Percentiles rank a stretch among this genome's conserved stretches.
Conservation (phyloP, 2,797 vertebrate genomes). For the Pseudochirops corinnae region DNA sequence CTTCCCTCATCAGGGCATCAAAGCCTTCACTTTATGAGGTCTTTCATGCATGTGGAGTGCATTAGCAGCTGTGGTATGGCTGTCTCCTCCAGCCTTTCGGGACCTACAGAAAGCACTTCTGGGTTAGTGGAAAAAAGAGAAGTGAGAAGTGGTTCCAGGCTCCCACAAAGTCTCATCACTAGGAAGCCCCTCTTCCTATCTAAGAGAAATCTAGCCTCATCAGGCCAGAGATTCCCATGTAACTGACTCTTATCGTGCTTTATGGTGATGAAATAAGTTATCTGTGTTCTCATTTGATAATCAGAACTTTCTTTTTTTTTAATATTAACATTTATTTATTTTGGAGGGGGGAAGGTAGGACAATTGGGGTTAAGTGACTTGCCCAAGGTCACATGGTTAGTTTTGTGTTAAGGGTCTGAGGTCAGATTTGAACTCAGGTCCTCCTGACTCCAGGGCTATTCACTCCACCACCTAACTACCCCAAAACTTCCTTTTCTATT, state of each 20-base stretch:
- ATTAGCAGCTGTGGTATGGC: neutral
- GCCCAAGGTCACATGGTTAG: no score
- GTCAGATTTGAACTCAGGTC: no score
- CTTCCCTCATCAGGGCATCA: accelerated
- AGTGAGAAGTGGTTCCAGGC: accelerated
- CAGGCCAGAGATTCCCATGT: neutral
- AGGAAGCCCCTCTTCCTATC: neutral
- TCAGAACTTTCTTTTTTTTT: neutral
- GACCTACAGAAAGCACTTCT: neutral
- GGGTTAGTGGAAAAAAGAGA: neutral
- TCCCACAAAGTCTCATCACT: neutral
- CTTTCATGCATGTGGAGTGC: neutral
- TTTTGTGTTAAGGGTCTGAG: no score
- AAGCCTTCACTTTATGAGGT: neutral
- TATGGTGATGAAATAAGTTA: neutral
- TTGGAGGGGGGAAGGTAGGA: no score
- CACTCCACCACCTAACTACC: no score
- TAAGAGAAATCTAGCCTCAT: neutral
- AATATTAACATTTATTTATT: no score
- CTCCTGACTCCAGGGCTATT: no score
- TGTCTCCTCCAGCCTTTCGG: accelerated
- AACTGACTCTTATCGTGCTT: neutral
- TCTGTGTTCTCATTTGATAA: neutral
- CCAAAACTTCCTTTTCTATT: neutral
- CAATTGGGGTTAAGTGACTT: no score